These are phyloP conservation scores for Nycticorax nycticorax DNA, from an alignment of 2,113 vertebrate species.

Conservation along the genomic window DNA sequence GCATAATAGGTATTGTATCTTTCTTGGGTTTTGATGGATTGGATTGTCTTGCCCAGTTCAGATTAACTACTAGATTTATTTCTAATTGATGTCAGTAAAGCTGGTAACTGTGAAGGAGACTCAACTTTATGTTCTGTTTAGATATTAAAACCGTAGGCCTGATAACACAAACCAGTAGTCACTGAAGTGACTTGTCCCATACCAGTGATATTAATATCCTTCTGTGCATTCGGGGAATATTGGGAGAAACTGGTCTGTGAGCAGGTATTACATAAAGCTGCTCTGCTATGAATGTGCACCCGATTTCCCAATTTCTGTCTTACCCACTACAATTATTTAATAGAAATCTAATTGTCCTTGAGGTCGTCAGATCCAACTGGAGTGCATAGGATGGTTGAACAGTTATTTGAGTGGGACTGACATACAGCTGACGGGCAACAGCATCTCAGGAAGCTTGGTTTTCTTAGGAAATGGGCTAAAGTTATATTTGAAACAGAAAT, in stretches of 20 bases:
- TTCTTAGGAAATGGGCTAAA: not conserved
- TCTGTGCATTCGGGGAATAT: not conserved
- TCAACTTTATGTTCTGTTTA: not conserved
- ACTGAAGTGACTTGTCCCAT: not conserved
- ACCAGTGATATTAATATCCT: not conserved
- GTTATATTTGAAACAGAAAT: not conserved
- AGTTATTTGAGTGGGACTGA: not conserved
- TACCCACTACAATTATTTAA: not conserved
- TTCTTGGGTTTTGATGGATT: not conserved
- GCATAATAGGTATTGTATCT: not conserved
- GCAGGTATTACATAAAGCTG: not conserved
- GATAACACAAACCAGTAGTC: not conserved
- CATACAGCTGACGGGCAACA: not conserved
- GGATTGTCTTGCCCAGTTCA: slow-evolving; percentile 11
- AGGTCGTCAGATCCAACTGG: not conserved
- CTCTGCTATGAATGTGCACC: not conserved
- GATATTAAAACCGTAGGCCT: not conserved
- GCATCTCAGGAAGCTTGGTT: not conserved
- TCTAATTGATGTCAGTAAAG: slow-evolving; percentile 28
- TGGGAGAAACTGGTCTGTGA: not conserved
- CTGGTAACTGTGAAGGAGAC: not conserved
- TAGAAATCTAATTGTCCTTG: not conserved
- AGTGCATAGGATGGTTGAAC: not conserved
- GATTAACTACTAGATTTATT: not conserved
- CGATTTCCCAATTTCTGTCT: not conserved